Percentiles rank a stretch among this genome's conserved stretches.
phyloP scores from a whole-genome alignment of 2,888 invertebrate genomes.

The Globia sparganii region DNA sequence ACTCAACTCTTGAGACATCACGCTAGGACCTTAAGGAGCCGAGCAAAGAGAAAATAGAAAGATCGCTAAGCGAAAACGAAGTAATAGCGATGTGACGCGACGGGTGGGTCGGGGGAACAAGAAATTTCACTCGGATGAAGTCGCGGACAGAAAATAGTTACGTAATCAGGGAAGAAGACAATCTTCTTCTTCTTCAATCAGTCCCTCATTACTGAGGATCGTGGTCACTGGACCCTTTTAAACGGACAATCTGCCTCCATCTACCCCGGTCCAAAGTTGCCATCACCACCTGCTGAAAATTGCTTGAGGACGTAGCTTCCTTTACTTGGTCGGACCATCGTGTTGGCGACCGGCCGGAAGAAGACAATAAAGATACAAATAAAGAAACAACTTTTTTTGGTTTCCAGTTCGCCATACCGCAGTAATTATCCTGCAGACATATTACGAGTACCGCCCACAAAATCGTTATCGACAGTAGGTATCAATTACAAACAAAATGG shows the following conservation, averaged over 20 bases:
- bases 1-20: not conserved
- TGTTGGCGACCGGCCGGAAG: too few relatives aligned
- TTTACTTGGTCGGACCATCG: too few relatives aligned
- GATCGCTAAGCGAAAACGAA: not conserved
- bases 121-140: not conserved
- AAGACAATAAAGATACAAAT: too few relatives aligned
- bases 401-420: not conserved
- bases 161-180: not conserved
- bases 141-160: not conserved
- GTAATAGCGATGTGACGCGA: not conserved
- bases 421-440: not conserved
- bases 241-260: too few relatives aligned
- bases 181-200: too few relatives aligned
- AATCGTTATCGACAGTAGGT: constrained; percentile 35
- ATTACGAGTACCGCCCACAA: constrained; percentile 18
- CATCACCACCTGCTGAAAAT: too few relatives aligned
- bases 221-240: too few relatives aligned
- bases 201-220: too few relatives aligned
- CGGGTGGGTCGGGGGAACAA: not conserved
- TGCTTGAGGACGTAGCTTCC: too few relatives aligned
- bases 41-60: not conserved
- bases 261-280: too few relatives aligned
- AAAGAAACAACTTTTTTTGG: too few relatives aligned
- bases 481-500: constrained; percentile 61
- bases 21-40: not conserved